Evolutionary conservation across 2,797 vertebrate genomes (phyloP).

Genomic region (Gymnothorax reevesii): DNA sequence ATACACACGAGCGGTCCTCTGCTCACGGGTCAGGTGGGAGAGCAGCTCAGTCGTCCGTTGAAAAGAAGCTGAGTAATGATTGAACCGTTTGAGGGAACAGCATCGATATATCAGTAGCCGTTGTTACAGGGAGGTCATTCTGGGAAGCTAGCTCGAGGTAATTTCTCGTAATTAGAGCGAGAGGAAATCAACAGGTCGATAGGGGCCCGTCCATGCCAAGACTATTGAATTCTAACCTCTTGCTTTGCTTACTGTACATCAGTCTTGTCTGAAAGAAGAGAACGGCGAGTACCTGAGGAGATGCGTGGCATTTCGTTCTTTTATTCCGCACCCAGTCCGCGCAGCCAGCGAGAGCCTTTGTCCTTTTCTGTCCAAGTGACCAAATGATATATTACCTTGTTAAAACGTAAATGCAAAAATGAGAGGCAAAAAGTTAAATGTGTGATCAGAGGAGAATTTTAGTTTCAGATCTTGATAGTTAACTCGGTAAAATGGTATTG

Average conservation of each 20-base stretch:
- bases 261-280: not conserved
- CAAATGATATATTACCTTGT: too few relatives aligned
- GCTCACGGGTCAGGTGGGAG: not conserved
- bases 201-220: not conserved
- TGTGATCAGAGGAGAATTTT: too few relatives aligned
- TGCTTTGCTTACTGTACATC: not conserved
- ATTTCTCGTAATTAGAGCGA: not conserved
- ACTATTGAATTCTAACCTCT: conserved; percentile 1
- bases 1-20: not conserved
- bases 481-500: too few relatives aligned
- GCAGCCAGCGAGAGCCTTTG: too few relatives aligned
- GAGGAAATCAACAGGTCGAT: conserved; percentile 16
- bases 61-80: not conserved
- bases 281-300: not conserved
- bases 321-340: not conserved
- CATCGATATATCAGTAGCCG: not conserved
- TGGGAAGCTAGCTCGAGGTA: not conserved
- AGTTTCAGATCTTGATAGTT: too few relatives aligned
- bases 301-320: not conserved
- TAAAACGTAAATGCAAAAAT: too few relatives aligned
- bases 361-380: too few relatives aligned
- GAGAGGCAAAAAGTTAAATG: too few relatives aligned
- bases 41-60: not conserved
- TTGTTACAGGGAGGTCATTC: not conserved
- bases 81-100: not conserved